A percentile compares a stretch with the other conserved stretches of the same genome.
Conservation (phyloP, 2,888 invertebrate species). For the Parnassius mnemosyne region DNA sequence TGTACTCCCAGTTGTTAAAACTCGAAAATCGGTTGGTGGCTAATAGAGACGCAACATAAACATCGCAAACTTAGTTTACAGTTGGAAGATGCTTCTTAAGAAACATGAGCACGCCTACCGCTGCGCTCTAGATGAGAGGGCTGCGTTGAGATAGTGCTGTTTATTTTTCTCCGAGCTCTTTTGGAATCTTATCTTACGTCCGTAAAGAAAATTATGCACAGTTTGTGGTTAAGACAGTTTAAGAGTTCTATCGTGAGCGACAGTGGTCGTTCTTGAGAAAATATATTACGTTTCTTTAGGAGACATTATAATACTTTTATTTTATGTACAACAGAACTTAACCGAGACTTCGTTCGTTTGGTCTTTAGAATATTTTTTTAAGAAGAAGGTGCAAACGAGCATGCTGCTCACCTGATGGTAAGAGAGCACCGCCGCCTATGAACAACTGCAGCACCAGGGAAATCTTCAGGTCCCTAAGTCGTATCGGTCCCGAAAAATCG, state of each 20-base stretch:
- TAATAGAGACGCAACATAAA: constrained; percentile 56
- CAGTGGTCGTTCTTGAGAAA: constrained; percentile 28
- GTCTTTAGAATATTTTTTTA: too few species aligned
- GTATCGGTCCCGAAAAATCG: too few species aligned
- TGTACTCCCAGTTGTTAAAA: constrained; percentile 42
- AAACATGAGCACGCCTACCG: constrained; percentile 55
- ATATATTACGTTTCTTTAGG: constrained; percentile 35
- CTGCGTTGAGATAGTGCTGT: constrained; percentile 70
- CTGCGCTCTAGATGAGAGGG: constrained; percentile 65
- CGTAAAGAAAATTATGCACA: constrained; percentile 59
- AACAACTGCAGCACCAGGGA: too few species aligned
- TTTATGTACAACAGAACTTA: constrained; percentile 5
- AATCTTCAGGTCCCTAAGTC: too few species aligned
- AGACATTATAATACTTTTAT: constrained; percentile 27
- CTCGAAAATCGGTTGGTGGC: constrained; percentile 41
- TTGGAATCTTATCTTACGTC: constrained; percentile 58
- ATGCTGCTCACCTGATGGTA: too few species aligned
- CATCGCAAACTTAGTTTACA: constrained; percentile 62
- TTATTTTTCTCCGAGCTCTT: constrained; percentile 65
- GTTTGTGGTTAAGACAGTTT: constrained; percentile 55
- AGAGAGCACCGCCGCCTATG: too few species aligned
- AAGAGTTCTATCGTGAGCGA: constrained; percentile 40
- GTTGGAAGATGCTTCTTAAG: constrained; percentile 60
- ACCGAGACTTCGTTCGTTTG: too few species aligned
- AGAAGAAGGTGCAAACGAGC: too few species aligned